Conservation (phyloP, 2,113 vertebrate genomes). For the Neogobius melanostomus region DNA sequence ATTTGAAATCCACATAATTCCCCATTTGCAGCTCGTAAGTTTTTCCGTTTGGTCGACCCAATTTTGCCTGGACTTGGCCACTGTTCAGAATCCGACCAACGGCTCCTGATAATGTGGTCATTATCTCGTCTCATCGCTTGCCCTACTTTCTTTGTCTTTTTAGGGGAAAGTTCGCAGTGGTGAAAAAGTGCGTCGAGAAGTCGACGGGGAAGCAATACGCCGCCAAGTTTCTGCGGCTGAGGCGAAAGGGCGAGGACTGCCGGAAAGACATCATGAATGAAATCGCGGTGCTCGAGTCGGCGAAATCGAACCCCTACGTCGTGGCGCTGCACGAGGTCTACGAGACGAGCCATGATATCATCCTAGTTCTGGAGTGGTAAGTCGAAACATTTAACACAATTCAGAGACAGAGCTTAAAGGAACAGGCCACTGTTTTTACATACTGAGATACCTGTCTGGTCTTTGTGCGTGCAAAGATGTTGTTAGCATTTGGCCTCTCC, state of each 20-base stretch:
- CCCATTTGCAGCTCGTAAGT: conserved; percentile 30
- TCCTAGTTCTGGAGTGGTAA: conserved; percentile 95
- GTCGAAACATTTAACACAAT: neutral
- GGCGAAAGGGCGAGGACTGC: conserved; percentile 92
- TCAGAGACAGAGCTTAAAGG: too few relatives aligned
- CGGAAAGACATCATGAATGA: conserved; percentile 92
- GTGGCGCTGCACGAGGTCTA: conserved; percentile 92
- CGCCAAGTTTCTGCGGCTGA: conserved; percentile 94
- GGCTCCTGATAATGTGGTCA: conserved; percentile 40
- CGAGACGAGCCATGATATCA: conserved; percentile 88
- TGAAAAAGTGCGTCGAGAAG: conserved; percentile 92
- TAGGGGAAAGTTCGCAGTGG: conserved; percentile 96
- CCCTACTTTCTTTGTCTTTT: conserved; percentile 16
- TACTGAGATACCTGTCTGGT: too few relatives aligned
- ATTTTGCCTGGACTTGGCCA: conserved; percentile 22
- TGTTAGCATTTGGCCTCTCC: too few relatives aligned
- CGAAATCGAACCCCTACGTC: conserved; percentile 85
- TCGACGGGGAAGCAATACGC: conserved; percentile 88
- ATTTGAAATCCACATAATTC: too few relatives aligned
- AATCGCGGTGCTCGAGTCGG: conserved; percentile 90
- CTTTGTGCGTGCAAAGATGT: too few relatives aligned
- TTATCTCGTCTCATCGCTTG: conserved; percentile 34
- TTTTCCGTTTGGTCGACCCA: conserved; percentile 19
- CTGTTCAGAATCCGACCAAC: conserved; percentile 28
- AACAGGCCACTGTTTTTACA: too few relatives aligned